These are phyloP conservation scores for Tenualosa ilisha DNA, from an alignment of 2,797 vertebrate genomes.

Conservation along the genomic window DNA sequence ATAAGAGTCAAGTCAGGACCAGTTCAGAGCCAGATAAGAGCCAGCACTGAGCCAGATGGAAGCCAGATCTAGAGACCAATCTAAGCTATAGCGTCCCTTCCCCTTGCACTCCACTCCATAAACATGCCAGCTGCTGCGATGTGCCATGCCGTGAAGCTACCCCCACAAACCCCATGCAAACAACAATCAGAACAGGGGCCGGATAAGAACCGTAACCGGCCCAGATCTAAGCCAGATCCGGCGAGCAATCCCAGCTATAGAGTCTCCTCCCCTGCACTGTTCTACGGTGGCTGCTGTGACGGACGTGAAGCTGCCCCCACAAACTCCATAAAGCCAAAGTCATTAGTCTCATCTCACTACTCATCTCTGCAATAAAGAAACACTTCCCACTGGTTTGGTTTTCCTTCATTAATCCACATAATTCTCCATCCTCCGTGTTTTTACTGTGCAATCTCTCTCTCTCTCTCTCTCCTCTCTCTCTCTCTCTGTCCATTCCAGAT, in stretches of 20 bases:
- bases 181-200: background rate
- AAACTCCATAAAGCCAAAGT: background rate
- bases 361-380: background rate
- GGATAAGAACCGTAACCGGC: background rate
- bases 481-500: background rate
- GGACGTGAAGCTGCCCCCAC: background rate
- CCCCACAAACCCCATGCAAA: background rate
- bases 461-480: slow-evolving; percentile 10
- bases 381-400: background rate
- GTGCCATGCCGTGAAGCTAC: no score
- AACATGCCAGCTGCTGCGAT: no score
- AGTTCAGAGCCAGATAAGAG: background rate
- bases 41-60: background rate
- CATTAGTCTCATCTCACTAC: background rate
- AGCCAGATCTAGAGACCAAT: background rate
- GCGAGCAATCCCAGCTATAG: no score
- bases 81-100: no score
- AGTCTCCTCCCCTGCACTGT: no score
- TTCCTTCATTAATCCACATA: background rate
- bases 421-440: background rate
- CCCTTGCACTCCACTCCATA: background rate
- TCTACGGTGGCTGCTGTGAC: background rate
- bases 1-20: background rate
- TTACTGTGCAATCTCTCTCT: background rate
- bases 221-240: background rate